phyloP scores from a whole-genome alignment of 1,140 invertebrate species.

The Panagrolaimus sp. region DNA sequence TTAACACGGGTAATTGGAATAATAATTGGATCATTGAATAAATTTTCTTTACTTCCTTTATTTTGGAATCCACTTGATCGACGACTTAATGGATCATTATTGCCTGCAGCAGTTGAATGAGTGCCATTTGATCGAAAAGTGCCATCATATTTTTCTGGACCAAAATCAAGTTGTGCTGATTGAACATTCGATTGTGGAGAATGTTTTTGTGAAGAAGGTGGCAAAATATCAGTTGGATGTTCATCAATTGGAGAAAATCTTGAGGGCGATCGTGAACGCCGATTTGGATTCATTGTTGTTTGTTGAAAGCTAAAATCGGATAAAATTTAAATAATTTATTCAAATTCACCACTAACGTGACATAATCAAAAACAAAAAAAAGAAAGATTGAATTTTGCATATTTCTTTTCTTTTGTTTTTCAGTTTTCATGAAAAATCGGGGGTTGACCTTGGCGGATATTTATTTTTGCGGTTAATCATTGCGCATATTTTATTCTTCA shows the following conservation, averaged over 20 bases:
- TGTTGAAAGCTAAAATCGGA: too few species aligned
- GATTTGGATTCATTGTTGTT: background rate
- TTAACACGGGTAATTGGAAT: background rate
- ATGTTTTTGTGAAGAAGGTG: background rate
- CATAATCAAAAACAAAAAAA: too few species aligned
- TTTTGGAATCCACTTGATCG: background rate
- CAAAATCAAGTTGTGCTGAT: background rate
- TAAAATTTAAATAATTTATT: too few species aligned
- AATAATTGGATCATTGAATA: slow-evolving; percentile 16
- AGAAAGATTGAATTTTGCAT: too few species aligned
- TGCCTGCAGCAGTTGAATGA: background rate
- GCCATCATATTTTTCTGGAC: background rate
- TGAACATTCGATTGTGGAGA: slow-evolving; percentile 7
- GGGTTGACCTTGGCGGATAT: too few species aligned
- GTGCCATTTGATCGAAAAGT: background rate
- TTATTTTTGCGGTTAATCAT: too few species aligned
- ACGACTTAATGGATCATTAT: background rate
- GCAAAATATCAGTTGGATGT: background rate
- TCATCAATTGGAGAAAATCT: slow-evolving; percentile 14
- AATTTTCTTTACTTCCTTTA: background rate
- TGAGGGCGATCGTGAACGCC: slow-evolving; percentile 11
- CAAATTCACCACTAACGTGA: too few species aligned
- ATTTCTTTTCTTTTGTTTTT: too few species aligned
- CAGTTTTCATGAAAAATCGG: too few species aligned
- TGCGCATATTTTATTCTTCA: too few species aligned